Percentiles rank a stretch among this genome's conserved stretches.
Conservation (phyloP, 2,113 vertebrate genomes). For the Acanthisitta chloris region DNA sequence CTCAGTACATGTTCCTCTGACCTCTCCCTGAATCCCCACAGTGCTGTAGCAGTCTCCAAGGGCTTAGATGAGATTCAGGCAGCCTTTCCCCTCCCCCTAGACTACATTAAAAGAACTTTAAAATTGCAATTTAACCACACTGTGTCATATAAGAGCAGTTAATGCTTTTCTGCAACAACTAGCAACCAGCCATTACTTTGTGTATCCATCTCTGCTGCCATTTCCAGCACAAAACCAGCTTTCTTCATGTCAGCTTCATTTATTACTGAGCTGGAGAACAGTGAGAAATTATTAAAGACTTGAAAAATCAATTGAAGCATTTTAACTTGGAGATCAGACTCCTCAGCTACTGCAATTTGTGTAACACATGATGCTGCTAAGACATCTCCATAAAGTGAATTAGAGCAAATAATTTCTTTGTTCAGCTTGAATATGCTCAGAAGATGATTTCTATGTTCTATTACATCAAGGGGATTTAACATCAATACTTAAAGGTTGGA, state of each 20-base stretch:
- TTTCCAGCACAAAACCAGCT: background rate
- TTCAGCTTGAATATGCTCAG: background rate
- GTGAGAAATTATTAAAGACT: background rate
- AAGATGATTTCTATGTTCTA: background rate
- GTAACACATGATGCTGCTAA: background rate
- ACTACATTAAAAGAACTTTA: background rate
- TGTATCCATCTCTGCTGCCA: background rate
- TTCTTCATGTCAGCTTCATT: background rate
- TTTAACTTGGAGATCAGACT: background rate
- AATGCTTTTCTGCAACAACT: background rate
- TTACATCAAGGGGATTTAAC: background rate
- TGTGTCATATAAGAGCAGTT: background rate
- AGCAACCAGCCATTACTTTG: background rate
- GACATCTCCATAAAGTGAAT: conserved; percentile 1
- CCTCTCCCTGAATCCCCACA: background rate
- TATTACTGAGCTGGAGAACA: background rate
- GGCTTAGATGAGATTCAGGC: background rate
- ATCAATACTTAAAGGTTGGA: background rate
- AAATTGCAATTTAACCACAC: background rate
- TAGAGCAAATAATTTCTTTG: conserved; percentile 3
- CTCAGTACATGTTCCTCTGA: background rate
- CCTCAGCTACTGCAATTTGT: background rate
- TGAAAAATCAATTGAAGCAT: conserved; percentile 6
- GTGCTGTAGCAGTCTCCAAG: background rate
- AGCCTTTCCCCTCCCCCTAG: background rate